Evolutionary conservation across 2,888 invertebrate species (phyloP).

Genomic region (Ptychoptera contaminata): DNA sequence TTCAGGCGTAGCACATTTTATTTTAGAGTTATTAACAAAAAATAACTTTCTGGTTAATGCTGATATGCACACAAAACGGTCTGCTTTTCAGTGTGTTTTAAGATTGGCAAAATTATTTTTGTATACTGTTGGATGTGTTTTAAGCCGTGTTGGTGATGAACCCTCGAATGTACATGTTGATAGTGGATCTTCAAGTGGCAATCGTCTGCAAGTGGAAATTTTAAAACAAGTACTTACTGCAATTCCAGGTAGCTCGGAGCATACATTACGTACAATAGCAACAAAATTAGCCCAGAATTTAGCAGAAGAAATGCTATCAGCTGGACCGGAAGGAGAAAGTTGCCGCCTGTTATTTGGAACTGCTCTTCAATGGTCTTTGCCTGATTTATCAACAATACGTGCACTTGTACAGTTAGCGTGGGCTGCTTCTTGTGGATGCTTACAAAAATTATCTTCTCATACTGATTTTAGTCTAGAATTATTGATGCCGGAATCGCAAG

Average conservation of each 20-base stretch:
- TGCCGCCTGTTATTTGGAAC: conserved; percentile 36
- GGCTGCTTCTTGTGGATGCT: conserved; percentile 58
- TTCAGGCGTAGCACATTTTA: conserved; percentile 42
- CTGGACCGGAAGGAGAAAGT: conserved; percentile 33
- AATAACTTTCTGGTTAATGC: conserved; percentile 69
- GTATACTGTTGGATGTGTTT: conserved; percentile 70
- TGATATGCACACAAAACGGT: conserved; percentile 57
- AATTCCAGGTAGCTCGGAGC: conserved; percentile 67
- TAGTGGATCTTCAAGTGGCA: conserved; percentile 17
- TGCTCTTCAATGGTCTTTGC: conserved; percentile 50
- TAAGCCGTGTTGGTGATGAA: conserved; percentile 43
- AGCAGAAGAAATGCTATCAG: conserved; percentile 47
- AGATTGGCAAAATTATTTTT: conserved; percentile 79
- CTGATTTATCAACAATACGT: conserved; percentile 55
- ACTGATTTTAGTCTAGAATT: not conserved
- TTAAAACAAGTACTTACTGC: conserved; percentile 72
- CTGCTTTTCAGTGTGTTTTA: conserved; percentile 75
- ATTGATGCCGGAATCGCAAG: conserved; percentile 45
- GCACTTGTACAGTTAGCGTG: conserved; percentile 63
- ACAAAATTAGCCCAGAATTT: conserved; percentile 67
- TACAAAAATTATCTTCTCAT: conserved; percentile 36
- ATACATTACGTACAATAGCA: conserved; percentile 69
- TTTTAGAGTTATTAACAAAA: conserved; percentile 68
- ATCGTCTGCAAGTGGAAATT: conserved; percentile 39
- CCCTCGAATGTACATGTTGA: conserved; percentile 34